A percentile compares a stretch with the other conserved stretches of the same genome.
Conservation (phyloP, 1,140 invertebrate species). For the Sinella curviseta region DNA sequence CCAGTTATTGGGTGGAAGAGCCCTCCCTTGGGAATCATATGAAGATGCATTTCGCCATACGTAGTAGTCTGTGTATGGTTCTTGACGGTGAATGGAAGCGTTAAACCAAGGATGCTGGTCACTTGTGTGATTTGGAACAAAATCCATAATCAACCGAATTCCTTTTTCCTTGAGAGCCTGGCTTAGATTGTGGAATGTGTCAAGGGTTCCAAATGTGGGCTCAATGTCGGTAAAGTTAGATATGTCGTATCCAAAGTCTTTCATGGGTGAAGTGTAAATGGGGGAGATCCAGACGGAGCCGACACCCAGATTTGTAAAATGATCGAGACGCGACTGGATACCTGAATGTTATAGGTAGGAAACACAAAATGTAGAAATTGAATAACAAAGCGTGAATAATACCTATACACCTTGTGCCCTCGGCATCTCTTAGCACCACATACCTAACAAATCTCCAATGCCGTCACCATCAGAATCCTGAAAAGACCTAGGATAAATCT, state of each 20-base stretch:
- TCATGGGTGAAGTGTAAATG: conserved; percentile 62
- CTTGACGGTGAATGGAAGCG: conserved; percentile 61
- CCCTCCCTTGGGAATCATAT: background rate
- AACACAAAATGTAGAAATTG: conserved; percentile 30
- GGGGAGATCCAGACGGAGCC: conserved; percentile 65
- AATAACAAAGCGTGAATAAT: background rate
- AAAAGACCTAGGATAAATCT: conserved; percentile 77
- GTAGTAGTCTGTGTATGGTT: conserved; percentile 60
- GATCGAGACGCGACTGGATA: conserved; percentile 56
- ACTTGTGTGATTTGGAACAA: conserved; percentile 71
- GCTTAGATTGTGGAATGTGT: conserved; percentile 57
- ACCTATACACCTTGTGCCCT: background rate
- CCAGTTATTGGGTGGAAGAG: conserved; percentile 46
- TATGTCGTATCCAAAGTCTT: conserved; percentile 70
- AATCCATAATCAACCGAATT: conserved; percentile 64
- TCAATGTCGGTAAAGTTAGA: conserved; percentile 64
- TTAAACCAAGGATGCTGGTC: conserved; percentile 72
- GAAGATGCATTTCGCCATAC: conserved; percentile 55
- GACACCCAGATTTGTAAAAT: conserved; percentile 58
- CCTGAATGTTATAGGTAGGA: too few species aligned
- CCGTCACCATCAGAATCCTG: conserved; percentile 74
- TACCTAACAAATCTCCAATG: conserved; percentile 66
- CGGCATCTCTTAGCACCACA: background rate
- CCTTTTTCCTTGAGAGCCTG: conserved; percentile 51
- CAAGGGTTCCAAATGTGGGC: conserved; percentile 63